Conservation (phyloP, 2,797 vertebrate genomes). For the Monodelphis domestica region DNA sequence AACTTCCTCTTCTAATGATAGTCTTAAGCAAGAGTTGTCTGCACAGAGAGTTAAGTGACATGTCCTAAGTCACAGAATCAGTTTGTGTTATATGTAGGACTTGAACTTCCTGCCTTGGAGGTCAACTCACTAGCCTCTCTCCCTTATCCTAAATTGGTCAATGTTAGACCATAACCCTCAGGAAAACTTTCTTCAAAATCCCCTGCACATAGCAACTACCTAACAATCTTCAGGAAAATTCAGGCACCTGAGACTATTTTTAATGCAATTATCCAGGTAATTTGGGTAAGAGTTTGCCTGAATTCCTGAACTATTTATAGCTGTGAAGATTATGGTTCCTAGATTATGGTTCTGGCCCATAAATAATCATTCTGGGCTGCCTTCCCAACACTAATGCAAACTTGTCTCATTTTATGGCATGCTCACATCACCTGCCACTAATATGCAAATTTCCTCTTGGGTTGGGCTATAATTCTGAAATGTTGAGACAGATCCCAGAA, state of each 20-base stretch:
- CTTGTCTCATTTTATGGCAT: slow-evolving; percentile 61
- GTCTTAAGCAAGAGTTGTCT: too few species aligned
- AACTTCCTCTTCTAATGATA: too few species aligned
- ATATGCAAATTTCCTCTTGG: slow-evolving; percentile 71
- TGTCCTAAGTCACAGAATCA: neutral
- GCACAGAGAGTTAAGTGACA: too few species aligned
- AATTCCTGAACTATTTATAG: slow-evolving; percentile 47
- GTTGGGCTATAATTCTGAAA: slow-evolving; percentile 70
- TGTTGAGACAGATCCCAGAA: slow-evolving; percentile 64
- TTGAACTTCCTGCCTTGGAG: neutral
- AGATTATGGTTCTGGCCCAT: neutral
- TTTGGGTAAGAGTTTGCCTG: slow-evolving; percentile 48
- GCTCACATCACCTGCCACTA: slow-evolving; percentile 60
- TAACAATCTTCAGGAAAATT: slow-evolving; percentile 40
- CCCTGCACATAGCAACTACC: neutral
- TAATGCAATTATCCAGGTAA: slow-evolving; percentile 30
- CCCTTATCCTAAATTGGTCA: neutral
- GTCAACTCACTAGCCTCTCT: too few species aligned
- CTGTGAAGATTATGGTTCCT: slow-evolving; percentile 27
- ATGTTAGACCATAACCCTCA: neutral
- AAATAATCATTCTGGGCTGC: slow-evolving; percentile 65
- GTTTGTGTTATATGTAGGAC: neutral
- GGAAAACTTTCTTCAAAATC: slow-evolving; percentile 36
- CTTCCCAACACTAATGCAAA: slow-evolving; percentile 62
- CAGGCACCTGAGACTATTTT: neutral